Evolutionary conservation across 1,140 invertebrate species (phyloP).

Genomic region (Alviniconcha marisindica): DNA sequence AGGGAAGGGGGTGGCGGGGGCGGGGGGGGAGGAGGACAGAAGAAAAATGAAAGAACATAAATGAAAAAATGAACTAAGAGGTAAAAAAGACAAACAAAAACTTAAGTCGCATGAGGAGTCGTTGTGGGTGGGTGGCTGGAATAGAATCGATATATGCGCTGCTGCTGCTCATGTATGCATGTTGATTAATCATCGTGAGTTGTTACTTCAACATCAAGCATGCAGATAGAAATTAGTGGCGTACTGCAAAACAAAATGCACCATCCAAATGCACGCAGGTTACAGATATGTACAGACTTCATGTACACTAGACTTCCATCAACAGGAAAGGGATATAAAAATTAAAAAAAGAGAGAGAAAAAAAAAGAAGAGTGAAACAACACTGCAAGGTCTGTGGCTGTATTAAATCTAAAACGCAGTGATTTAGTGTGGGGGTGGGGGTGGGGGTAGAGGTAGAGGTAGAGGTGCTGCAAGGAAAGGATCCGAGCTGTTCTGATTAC

Average conservation of each 20-base stretch:
- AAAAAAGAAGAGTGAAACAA: too few relatives aligned
- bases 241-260: slow-evolving; percentile 15
- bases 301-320: background rate
- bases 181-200: background rate
- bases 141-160: background rate
- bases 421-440: too few relatives aligned
- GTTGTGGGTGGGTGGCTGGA: background rate
- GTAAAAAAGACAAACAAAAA: slow-evolving; percentile 39
- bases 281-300: background rate
- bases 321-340: too few relatives aligned
- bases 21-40: slow-evolving; percentile 43
- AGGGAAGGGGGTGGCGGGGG: too few relatives aligned
- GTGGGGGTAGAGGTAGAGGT: too few relatives aligned
- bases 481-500: too few relatives aligned
- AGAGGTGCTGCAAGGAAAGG: too few relatives aligned
- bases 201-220: background rate
- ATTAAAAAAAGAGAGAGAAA: too few relatives aligned
- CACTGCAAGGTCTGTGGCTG: too few relatives aligned
- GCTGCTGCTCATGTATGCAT: background rate
- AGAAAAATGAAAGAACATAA: slow-evolving; percentile 47
- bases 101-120: background rate
- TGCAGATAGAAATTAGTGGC: background rate
- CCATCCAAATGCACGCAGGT: background rate
- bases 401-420: too few relatives aligned
- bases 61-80: slow-evolving; percentile 40